Evolutionary conservation across 2,113 vertebrate genomes (phyloP), one percentile per base, ranked within the genome.

Genomic region (Protomyctophum bolini): DNA sequence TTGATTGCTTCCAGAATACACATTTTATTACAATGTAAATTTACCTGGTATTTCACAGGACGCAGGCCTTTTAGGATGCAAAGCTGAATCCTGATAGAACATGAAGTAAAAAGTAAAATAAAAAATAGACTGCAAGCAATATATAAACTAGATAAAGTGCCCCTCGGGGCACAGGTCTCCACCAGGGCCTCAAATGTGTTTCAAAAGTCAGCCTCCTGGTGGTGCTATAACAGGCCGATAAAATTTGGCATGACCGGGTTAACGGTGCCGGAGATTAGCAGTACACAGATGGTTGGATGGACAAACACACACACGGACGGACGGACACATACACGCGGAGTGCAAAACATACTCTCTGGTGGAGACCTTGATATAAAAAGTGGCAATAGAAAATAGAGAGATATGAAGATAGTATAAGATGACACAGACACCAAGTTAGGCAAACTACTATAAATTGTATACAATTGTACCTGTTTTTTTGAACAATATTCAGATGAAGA

Each of bases 381-480:
- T 29, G 46, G 46, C 12, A 8, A 10, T 58, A 8, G 29, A 8
- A 7, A 8, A 10, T 58, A 8, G 29, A 8, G 21, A 58, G 48
- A 10, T 28, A 7, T 52, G 21, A 29, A 29, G 7, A 21, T 6
- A 7, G 28, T 4, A 33, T 28, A 10, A 11, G 3, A 6, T 49
- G 15, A 12, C 11, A 47, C 8, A 59, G 46, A 50, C 11, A 60
- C 0, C 21, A 9, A 69, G 10, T 1, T 8, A 10, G 65, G 1
- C 51, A 28, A 10, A 68, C n/a, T 6, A 61, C 10, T 14, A n/a
- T 61, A 2, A 49, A 59, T n/a, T n/a, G n/a, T n/a, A n/a, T n/a
- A n/a, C 50, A 10, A 60, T 3, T 12, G 2, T 64, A 85, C 85
- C 80, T 64, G 62, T 6, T 9, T n/a, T 50, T 7, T 1, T 4